Conservation (phyloP, 2,888 invertebrate species). For the Busseola fusca region DNA sequence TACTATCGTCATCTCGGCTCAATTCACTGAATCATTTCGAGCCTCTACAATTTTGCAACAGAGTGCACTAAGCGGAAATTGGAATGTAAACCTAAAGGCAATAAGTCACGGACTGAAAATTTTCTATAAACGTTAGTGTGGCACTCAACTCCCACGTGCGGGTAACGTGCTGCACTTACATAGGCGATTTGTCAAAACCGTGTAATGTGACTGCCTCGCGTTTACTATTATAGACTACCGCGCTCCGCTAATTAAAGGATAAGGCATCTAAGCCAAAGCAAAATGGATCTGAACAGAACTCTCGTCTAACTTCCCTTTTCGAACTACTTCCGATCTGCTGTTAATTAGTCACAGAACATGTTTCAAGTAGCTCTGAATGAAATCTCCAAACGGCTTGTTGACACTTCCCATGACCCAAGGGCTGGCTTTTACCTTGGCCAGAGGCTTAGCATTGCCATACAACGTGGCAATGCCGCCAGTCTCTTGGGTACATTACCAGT, state of each 20-base stretch:
- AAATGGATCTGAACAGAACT: background rate
- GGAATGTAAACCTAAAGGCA: constrained; percentile 56
- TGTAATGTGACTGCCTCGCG: constrained; percentile 57
- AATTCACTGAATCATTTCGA: constrained; percentile 38
- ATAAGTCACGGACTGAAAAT: constrained; percentile 62
- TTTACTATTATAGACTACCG: constrained; percentile 42
- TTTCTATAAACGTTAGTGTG: constrained; percentile 57
- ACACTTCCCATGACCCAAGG: no score
- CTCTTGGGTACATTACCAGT: no score
- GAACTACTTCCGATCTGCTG: background rate
- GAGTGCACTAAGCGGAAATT: constrained; percentile 56
- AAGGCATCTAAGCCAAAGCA: constrained; percentile 14
- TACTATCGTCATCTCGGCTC: constrained; percentile 36
- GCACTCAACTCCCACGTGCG: constrained; percentile 51
- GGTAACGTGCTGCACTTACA: constrained; percentile 55
- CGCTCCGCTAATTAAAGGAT: constrained; percentile 49
- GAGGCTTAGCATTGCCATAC: no score
- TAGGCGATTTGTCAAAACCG: constrained; percentile 65
- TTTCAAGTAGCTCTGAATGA: no score
- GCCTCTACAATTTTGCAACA: constrained; percentile 49
- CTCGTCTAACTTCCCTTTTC: background rate
- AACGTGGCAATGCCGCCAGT: no score
- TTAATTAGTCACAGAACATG: background rate
- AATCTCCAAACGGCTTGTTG: no score
- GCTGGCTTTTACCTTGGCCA: no score